Base-by-base conservation (phyloP, 1,140 invertebrate genomes). In the Bombyx mandarina region DNA sequence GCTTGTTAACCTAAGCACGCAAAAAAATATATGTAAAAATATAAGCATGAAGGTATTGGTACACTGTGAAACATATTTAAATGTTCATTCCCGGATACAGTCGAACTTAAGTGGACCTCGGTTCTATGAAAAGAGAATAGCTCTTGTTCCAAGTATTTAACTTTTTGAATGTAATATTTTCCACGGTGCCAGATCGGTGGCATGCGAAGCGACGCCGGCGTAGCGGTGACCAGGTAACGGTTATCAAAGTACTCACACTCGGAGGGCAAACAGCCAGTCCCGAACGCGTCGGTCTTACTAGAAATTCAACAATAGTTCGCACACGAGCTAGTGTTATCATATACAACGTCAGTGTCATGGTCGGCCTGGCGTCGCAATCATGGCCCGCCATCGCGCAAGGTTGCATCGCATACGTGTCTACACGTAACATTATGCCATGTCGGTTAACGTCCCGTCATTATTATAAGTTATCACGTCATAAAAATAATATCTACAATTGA, bases 161-260 rank as follows among this genome's bases (percentile, higher is more conserved):
- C 66, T 61, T 62, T 63, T 61, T 65, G 57, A 67, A 60, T 56
- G 56, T 59, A 59, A 63, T 52, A 67, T 73, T 68, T 77, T 73
- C 67, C 71, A 66, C 68, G 63, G 54, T 56, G 63, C 60, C 62
- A 58, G 51, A 56, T 35, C 26, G 26, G 26, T 35, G 26, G 26
- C 26, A 35, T 35, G 64, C 64, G 62, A 18, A 61, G 67, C 57
- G 61, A 66, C 67, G 26, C 26, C 59, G 67, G 66, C 65, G 67
- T 79, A 79, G 79, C 79, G 79, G 77, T 77, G 77, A 79, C 79
- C 77, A 74, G 65, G 67, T 84, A 84, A 84, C 81, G 81, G 81
- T 79, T 74, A 63, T 62, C 52, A 60, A 68, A 65, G 70, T 76
- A 76, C 76, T 67, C 70, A 67, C 63, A 67, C 69, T 71, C 61